Base-by-base conservation (phyloP, 2,797 vertebrate genomes). In the Sparidentex hasta region DNA sequence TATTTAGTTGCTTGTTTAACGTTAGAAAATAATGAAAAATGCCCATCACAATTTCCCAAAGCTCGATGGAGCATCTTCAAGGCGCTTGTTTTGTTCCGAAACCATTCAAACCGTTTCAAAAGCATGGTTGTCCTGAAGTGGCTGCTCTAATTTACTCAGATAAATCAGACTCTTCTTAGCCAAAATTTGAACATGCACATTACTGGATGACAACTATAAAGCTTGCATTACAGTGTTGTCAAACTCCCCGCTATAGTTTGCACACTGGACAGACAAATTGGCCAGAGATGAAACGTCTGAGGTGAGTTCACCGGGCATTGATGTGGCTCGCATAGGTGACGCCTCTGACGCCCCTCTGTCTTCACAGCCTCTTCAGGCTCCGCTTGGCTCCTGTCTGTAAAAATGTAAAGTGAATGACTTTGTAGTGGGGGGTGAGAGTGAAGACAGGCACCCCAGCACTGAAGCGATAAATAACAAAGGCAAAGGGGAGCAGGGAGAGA, bases 251-350 rank as follows among this genome's bases (percentile, higher is more conserved):
- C 43, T 51, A 14, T 33, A 25, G 69, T 75, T 80, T 11, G 46
- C 46, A 51, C 41, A 74, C 61, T 66, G 21, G 33, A 73, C 29
- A 86, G 21, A 65, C 87, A 86, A 80, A 74, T 76, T 76, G 67
- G 64, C 12, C 14, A 5, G 27, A 55, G 43, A 56, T 72, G 25
- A 71, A 71, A 72, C 5, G 5, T 48, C 43, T 33, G 7, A 16
- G 20, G 51, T 55, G 57, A 74, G 47, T 20, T 41, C 51, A 41
- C 47, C 33, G 68, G 58, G 41, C 3, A 8, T 23, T 7, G 48
- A 61, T 16, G 59, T 70, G 54, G 43, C 47, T 23, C 1, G 8
- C 4, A 1, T 20, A 55, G 41, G 76, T 68, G 68, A 47, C 51
- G 12, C 59, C 68, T 74, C 50, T 33, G 50, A 67, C 84, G 66